phyloP scores from a whole-genome alignment of 1,140 invertebrate genomes.

The Macrosteles quadrilineatus region DNA sequence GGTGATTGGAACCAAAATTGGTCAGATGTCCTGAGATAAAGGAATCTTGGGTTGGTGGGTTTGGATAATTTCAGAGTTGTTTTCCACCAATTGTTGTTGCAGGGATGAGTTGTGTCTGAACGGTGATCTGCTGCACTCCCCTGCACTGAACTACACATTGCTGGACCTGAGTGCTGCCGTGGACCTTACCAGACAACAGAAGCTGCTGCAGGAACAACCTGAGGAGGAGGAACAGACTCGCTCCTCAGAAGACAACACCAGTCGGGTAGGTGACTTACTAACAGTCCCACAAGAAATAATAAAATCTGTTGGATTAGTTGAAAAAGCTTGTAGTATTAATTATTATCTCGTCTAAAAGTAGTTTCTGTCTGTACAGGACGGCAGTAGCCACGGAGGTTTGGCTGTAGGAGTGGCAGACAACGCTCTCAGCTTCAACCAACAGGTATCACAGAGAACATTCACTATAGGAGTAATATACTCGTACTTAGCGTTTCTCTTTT shows the following conservation, averaged over 20 bases:
- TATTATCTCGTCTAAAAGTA: too few species aligned
- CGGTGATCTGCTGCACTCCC: conserved; percentile 80
- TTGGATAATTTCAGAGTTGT: too few species aligned
- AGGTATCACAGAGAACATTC: too few species aligned
- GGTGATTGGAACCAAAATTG: too few species aligned
- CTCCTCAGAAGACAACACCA: conserved; percentile 26
- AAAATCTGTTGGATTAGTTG: too few species aligned
- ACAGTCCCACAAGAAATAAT: too few species aligned
- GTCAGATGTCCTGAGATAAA: too few species aligned
- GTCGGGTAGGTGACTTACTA: conserved; percentile 26
- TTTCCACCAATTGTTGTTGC: too few species aligned
- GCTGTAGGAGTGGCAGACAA: conserved; percentile 43
- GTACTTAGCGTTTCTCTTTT: too few species aligned
- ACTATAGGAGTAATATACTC: too few species aligned
- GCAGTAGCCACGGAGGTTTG: conserved; percentile 9
- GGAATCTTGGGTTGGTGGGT: too few species aligned
- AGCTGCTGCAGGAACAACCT: conserved; percentile 41
- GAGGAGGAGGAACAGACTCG: conserved; percentile 41
- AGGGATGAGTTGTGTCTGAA: conserved; percentile 70
- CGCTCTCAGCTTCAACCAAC: conserved; percentile 52
- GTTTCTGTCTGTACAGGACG: conserved; percentile 26
- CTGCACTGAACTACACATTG: conserved; percentile 80
- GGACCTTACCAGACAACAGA: conserved; percentile 37
- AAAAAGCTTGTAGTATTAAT: too few species aligned
- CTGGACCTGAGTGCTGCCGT: conserved; percentile 66